These are phyloP conservation scores for Ephestia elutella DNA, from an alignment of 1,140 invertebrate species.

Conservation along the genomic window DNA sequence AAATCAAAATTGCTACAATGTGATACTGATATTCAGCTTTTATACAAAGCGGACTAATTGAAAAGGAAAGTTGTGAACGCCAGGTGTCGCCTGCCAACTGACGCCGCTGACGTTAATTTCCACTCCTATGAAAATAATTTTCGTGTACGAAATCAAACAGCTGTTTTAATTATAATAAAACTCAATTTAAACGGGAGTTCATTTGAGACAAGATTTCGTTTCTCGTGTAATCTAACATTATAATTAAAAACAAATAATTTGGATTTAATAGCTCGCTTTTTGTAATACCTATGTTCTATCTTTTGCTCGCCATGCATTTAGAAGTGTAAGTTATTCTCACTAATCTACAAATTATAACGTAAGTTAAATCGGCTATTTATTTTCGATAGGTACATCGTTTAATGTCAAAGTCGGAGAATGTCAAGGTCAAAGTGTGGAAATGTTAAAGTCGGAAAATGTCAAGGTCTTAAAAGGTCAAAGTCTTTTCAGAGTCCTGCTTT, in stretches of 20 bases:
- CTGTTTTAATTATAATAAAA: constrained; percentile 9
- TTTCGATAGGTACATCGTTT: too few relatives aligned
- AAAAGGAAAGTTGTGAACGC: constrained; percentile 29
- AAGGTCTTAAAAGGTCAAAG: too few relatives aligned
- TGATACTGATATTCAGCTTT: neutral
- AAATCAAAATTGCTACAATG: too few relatives aligned
- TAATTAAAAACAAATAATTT: constrained; percentile 4
- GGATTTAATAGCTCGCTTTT: neutral
- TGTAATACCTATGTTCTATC: too few relatives aligned
- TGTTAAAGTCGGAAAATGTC: too few relatives aligned
- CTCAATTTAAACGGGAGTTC: constrained; percentile 9
- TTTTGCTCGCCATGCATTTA: too few relatives aligned
- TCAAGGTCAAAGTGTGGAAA: too few relatives aligned
- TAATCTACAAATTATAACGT: too few relatives aligned
- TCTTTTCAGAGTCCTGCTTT: too few relatives aligned
- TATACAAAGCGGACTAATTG: constrained; percentile 18
- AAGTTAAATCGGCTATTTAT: too few relatives aligned
- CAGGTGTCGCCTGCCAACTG: constrained; percentile 16
- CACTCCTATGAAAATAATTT: constrained; percentile 14
- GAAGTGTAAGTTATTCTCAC: too few relatives aligned
- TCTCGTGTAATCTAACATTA: neutral
- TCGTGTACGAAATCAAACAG: constrained; percentile 15
- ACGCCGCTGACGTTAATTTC: neutral
- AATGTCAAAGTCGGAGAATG: too few relatives aligned
- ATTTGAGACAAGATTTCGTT: neutral